Conservation (phyloP, 2,113 vertebrate species). For the Festucalex cinctus region DNA sequence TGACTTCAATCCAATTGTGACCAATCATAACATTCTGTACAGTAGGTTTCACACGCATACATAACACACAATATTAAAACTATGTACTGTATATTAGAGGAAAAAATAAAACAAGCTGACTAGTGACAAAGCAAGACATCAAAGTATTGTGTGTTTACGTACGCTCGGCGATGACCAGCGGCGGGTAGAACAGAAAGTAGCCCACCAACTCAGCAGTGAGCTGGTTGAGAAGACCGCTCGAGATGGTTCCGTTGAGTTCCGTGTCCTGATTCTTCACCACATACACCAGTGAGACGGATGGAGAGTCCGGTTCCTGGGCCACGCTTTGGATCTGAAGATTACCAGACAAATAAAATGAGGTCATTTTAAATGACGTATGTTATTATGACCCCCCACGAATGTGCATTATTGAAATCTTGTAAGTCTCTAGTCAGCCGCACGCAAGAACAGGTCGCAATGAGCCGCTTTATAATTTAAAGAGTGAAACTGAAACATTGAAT, state of each 20-base stretch:
- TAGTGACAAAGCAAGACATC: neutral
- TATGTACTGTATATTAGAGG: neutral
- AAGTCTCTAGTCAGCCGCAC: constrained; percentile 10
- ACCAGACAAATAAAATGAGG: constrained; percentile 29
- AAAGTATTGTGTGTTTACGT: constrained; percentile 61
- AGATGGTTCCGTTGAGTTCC: constrained; percentile 84
- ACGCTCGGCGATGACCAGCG: constrained; percentile 94
- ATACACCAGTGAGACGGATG: constrained; percentile 86
- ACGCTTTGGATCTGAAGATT: constrained; percentile 85
- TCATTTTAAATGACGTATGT: neutral
- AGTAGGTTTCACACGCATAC: neutral
- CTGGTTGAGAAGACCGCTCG: constrained; percentile 91
- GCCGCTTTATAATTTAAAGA: constrained; percentile 32
- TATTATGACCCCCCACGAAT: neutral
- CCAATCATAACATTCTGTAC: neutral
- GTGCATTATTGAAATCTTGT: neutral
- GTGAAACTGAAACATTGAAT: constrained; percentile 13
- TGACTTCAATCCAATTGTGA: neutral
- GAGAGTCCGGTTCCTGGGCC: constrained; percentile 76
- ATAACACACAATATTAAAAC: neutral
- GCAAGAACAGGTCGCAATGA: neutral
- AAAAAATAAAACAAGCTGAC: neutral
- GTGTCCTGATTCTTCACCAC: constrained; percentile 86
- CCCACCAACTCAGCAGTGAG: constrained; percentile 93
- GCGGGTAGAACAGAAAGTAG: constrained; percentile 94